Percentiles rank a stretch among this genome's conserved stretches.
These are phyloP conservation scores for Amphipyra berbera DNA, from an alignment of 2,888 invertebrate genomes.

Conservation along the genomic window DNA sequence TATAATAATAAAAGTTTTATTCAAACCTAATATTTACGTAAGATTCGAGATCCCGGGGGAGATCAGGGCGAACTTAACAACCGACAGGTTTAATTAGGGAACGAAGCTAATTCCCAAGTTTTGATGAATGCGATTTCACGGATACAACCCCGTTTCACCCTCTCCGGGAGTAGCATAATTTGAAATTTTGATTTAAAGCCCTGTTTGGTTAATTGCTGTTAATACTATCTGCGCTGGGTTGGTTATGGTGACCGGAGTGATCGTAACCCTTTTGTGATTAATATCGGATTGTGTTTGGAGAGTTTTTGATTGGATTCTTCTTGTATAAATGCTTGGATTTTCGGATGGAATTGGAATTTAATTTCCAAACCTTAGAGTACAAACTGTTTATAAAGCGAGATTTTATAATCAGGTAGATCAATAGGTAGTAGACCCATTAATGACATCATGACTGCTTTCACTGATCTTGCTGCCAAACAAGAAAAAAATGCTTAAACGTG, in stretches of 20 bases:
- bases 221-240: slow-evolving; percentile 63
- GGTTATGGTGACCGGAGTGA: slow-evolving; percentile 50
- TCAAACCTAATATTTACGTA: slow-evolving; percentile 83
- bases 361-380: not conserved
- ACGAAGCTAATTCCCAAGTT: slow-evolving; percentile 86
- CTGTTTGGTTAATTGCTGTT: slow-evolving; percentile 78
- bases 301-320: slow-evolving; percentile 51
- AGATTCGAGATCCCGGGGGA: slow-evolving; percentile 72
- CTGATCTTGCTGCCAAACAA: too few relatives aligned
- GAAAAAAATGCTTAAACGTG: too few relatives aligned
- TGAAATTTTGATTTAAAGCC: slow-evolving; percentile 84
- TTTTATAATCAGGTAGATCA: too few relatives aligned
- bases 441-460: too few relatives aligned
- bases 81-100: slow-evolving; percentile 87
- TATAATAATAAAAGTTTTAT: slow-evolving; percentile 83
- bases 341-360: slow-evolving; percentile 19
- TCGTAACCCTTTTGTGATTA: slow-evolving; percentile 50
- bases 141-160: slow-evolving; percentile 72
- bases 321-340: slow-evolving; percentile 32
- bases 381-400: not conserved
- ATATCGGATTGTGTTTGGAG: slow-evolving; percentile 35
- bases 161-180: slow-evolving; percentile 74
- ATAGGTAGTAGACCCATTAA: too few relatives aligned
- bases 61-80: slow-evolving; percentile 75
- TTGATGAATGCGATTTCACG: slow-evolving; percentile 88